Percentiles rank a stretch among this genome's conserved stretches.
phyloP scores from a whole-genome alignment of 2,113 vertebrate genomes.

The Centrocercus urophasianus region DNA sequence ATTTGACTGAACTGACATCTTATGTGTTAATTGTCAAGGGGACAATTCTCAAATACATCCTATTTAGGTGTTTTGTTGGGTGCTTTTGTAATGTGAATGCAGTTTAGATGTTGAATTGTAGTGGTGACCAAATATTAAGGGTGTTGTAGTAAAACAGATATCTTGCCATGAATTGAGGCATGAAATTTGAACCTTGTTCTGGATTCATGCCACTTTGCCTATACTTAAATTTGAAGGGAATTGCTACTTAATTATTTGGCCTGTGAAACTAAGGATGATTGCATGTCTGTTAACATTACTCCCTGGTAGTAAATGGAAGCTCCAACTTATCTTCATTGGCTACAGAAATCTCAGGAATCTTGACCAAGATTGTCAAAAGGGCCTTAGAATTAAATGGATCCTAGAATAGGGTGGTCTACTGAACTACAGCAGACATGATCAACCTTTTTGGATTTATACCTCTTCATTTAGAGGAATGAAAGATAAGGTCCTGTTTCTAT shows the following conservation, averaged over 20 bases:
- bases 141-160: background rate
- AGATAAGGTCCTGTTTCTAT: background rate
- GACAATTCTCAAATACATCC: background rate
- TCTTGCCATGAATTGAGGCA: background rate
- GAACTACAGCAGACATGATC: background rate
- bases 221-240: background rate
- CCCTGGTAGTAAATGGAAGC: background rate
- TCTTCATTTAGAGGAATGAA: background rate
- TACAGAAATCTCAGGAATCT: background rate
- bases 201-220: background rate
- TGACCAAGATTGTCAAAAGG: background rate
- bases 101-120: background rate
- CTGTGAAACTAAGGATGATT: background rate
- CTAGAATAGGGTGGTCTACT: background rate
- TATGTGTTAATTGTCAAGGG: background rate
- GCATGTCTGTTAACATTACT: background rate
- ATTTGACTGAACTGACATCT: background rate
- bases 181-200: background rate
- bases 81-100: background rate
- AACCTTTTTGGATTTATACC: background rate
- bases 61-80: rapidly evolving
- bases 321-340: background rate
- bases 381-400: background rate
- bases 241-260: background rate
- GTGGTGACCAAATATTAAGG: background rate